A percentile compares a stretch with the other conserved stretches of the same genome.
Conservation (phyloP, 1,140 invertebrate genomes). For the Monomorium pharaonis region DNA sequence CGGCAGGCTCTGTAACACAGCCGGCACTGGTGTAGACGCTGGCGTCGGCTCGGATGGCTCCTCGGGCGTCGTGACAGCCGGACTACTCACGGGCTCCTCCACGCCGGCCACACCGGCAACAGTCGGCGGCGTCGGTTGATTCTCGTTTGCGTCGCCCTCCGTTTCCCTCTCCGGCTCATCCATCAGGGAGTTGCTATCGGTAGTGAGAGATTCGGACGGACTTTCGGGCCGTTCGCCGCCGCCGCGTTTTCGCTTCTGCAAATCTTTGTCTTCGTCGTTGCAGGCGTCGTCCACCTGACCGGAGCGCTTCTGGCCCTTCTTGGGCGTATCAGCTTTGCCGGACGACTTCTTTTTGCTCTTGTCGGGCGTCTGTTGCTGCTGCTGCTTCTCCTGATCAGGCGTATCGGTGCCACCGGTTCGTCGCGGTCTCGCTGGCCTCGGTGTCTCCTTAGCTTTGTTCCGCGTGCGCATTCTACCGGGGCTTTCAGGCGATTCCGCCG, state of each 20-base stretch:
- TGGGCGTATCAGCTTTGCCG: slow-evolving; percentile 89
- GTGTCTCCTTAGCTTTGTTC: slow-evolving; percentile 92
- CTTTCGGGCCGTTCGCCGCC: slow-evolving; percentile 87
- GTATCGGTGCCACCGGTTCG: slow-evolving; percentile 90
- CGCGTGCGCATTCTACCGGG: slow-evolving; percentile 95
- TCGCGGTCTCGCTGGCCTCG: slow-evolving; percentile 88
- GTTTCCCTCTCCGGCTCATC: slow-evolving; percentile 89
- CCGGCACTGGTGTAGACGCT: slow-evolving; percentile 75
- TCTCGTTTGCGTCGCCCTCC: slow-evolving; percentile 85
- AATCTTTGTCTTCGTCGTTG: slow-evolving; percentile 87
- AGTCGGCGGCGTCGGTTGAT: slow-evolving; percentile 86
- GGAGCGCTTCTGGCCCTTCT: slow-evolving; percentile 90
- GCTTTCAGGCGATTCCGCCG: slow-evolving; percentile 91
- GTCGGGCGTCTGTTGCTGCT: slow-evolving; percentile 79
- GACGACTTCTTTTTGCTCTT: slow-evolving; percentile 88
- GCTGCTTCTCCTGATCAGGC: slow-evolving; percentile 88
- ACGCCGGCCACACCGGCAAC: slow-evolving; percentile 68
- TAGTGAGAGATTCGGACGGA: slow-evolving; percentile 92
- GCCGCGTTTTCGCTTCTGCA: slow-evolving; percentile 90
- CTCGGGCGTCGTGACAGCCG: slow-evolving; percentile 78
- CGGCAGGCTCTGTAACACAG: slow-evolving; percentile 78
- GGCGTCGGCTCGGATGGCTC: slow-evolving; percentile 83
- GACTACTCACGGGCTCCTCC: slow-evolving; percentile 78
- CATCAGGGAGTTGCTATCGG: slow-evolving; percentile 92
- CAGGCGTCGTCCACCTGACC: slow-evolving; percentile 86